A percentile compares a stretch with the other conserved stretches of the same genome.
phyloP scores from a whole-genome alignment of 2,113 vertebrate species.

The Eidolon helvum region DNA sequence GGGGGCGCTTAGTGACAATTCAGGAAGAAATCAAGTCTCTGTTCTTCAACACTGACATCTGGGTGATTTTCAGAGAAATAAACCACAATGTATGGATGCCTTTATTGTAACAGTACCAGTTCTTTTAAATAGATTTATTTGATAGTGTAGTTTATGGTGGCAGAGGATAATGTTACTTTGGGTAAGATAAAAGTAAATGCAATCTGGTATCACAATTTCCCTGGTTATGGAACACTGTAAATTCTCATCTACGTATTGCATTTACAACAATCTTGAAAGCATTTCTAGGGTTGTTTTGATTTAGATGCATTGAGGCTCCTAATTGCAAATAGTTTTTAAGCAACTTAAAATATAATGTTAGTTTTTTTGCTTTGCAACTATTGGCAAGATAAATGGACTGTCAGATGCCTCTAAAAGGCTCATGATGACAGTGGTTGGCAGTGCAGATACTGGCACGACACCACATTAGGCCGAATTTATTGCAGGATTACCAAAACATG shows the following conservation, averaged over 20 bases:
- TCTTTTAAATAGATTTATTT: conserved; percentile 80
- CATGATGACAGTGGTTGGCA: conserved; percentile 51
- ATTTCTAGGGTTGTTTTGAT: conserved; percentile 68
- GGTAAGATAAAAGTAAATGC: conserved; percentile 81
- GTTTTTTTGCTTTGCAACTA: conserved; percentile 65
- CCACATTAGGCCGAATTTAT: conserved; percentile 49
- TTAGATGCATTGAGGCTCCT: conserved; percentile 35
- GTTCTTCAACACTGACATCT: conserved; percentile 75
- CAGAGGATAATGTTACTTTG: conserved; percentile 78
- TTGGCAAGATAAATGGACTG: conserved; percentile 75
- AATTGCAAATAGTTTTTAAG: conserved; percentile 72
- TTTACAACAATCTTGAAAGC: conserved; percentile 73
- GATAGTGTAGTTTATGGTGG: conserved; percentile 70
- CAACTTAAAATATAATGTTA: conserved; percentile 73
- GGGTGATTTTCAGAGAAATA: conserved; percentile 81
- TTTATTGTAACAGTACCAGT: conserved; percentile 79
- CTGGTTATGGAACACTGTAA: conserved; percentile 72
- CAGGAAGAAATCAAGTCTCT: conserved; percentile 80
- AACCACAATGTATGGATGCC: conserved; percentile 66
- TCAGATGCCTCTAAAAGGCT: conserved; percentile 63
- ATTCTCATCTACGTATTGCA: conserved; percentile 69
- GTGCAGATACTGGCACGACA: background rate
- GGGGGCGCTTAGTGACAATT: conserved; percentile 59
- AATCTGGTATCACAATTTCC: conserved; percentile 75
- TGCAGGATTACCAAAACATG: conserved; percentile 25